These are phyloP conservation scores for Caenorhabditis afra DNA, from an alignment of 2,888 invertebrate species.

Conservation along the genomic window DNA sequence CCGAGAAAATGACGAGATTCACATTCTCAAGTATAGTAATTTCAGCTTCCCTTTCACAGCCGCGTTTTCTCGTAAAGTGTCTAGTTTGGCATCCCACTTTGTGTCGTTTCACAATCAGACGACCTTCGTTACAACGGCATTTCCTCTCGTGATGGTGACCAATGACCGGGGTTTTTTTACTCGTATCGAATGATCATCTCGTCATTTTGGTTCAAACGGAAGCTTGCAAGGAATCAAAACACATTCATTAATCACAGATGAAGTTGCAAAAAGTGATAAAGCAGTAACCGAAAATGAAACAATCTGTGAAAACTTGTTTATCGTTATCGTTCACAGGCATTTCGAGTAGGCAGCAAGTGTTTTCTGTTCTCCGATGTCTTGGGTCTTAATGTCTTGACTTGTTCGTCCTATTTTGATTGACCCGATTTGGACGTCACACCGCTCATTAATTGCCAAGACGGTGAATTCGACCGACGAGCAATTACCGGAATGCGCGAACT, in stretches of 20 bases:
- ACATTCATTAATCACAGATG: neutral
- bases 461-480: constrained; percentile 32
- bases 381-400: neutral
- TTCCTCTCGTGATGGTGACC: constrained; percentile 18
- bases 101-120: constrained; percentile 25
- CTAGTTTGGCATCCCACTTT: constrained; percentile 31
- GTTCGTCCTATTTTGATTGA: constrained; percentile 12
- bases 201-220: too few species aligned
- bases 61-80: constrained; percentile 12
- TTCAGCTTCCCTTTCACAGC: neutral
- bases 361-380: neutral
- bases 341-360: neutral
- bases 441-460: constrained; percentile 1
- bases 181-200: constrained; percentile 19
- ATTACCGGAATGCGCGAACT: constrained; percentile 45
- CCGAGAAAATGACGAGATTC: too few species aligned
- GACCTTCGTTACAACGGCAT: constrained; percentile 45
- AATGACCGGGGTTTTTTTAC: constrained; percentile 12
- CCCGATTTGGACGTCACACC: constrained; percentile 19
- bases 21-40: neutral
- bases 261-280: neutral
- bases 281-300: neutral
- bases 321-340: too few species aligned
- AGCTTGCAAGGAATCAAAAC: too few species aligned
- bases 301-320: constrained; percentile 3